A percentile compares a stretch with the other conserved stretches of the same genome.
Conservation (phyloP, 2,797 vertebrate species). For the Catamblyrhynchus diadema region DNA sequence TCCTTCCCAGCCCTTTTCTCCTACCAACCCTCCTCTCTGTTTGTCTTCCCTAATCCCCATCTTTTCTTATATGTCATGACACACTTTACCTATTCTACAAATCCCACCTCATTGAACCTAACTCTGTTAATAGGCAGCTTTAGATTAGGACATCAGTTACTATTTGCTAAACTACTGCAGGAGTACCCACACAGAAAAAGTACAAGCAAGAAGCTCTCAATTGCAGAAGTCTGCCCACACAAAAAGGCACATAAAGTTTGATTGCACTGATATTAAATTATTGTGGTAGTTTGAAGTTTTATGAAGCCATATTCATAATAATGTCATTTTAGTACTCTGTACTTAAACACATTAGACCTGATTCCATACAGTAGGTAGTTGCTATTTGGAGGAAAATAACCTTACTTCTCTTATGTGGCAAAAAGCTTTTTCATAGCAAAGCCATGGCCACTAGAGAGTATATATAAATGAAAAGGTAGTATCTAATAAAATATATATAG, state of each 20-base stretch:
- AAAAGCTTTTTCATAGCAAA: background rate
- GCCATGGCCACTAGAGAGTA: background rate
- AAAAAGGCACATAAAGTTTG: constrained; percentile 11
- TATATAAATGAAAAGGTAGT: background rate
- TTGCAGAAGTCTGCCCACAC: background rate
- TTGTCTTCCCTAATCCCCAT: background rate
- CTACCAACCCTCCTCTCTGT: background rate
- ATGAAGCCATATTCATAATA: constrained; percentile 3
- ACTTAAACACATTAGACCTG: background rate
- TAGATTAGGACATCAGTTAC: constrained; percentile 67
- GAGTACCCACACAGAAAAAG: constrained; percentile 71
- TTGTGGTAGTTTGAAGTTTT: background rate
- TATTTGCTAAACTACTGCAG: constrained; percentile 81
- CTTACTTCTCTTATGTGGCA: background rate
- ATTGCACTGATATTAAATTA: constrained; percentile 16
- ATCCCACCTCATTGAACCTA: constrained; percentile 74
- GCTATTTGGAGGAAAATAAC: background rate
- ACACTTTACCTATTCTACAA: constrained; percentile 69
- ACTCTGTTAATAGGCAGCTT: constrained; percentile 80
- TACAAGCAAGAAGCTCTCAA: background rate
- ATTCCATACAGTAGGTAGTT: background rate
- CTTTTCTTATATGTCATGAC: constrained; percentile 68
- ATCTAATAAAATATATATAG: background rate
- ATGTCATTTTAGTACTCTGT: background rate
- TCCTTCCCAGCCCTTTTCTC: background rate